Evolutionary conservation across 2,113 vertebrate genomes (phyloP).

Genomic region (Tetrax tetrax): DNA sequence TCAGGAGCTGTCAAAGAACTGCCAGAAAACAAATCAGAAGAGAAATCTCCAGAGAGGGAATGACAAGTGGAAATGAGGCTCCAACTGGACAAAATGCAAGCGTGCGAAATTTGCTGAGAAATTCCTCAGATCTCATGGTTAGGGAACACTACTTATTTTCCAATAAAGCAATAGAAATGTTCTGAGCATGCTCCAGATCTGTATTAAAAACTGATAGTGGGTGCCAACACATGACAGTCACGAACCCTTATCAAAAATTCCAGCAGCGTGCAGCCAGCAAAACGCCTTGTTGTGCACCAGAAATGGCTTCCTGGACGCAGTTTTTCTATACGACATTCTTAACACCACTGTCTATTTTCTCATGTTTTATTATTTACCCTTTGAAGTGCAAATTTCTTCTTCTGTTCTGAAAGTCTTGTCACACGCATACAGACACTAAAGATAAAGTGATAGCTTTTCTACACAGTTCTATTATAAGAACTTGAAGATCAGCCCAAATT

Average conservation of each 20-base stretch:
- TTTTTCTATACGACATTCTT: neutral
- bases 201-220: neutral
- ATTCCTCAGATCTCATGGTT: neutral
- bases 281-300: neutral
- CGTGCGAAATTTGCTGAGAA: neutral
- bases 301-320: neutral
- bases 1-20: slow-evolving; percentile 16
- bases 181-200: neutral
- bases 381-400: slow-evolving; percentile 62
- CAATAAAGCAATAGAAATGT: neutral
- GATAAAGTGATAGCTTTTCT: slow-evolving; percentile 71
- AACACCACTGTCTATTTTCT: slow-evolving; percentile 46
- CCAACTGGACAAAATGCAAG: neutral
- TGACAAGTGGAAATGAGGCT: slow-evolving; percentile 17
- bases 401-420: slow-evolving; percentile 62
- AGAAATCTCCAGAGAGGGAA: neutral
- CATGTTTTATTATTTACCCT: slow-evolving; percentile 67
- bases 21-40: neutral
- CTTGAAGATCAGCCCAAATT: slow-evolving; percentile 66
- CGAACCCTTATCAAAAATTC: neutral
- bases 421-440: slow-evolving; percentile 59
- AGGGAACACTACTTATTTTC: neutral
- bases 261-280: neutral
- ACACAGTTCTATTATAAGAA: slow-evolving; percentile 55
- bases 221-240: neutral